Percentiles rank a stretch among this genome's conserved stretches.
Evolutionary conservation across 2,797 vertebrate species (phyloP).

Genomic region (Catamblyrhynchus diadema): DNA sequence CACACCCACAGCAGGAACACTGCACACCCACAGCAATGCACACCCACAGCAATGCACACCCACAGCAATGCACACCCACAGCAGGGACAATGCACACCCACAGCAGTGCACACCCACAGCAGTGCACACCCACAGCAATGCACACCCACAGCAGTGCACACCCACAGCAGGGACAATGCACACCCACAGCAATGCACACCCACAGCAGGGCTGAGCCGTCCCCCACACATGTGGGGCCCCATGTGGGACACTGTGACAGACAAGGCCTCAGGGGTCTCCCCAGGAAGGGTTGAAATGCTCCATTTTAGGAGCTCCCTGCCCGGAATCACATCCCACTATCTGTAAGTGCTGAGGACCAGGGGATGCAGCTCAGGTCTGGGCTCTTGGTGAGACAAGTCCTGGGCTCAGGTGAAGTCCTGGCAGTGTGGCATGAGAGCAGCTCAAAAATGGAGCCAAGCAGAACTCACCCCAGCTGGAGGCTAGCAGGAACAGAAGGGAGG

Average conservation of each 20-base stretch:
- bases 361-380: not conserved
- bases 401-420: not conserved
- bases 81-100: no score
- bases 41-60: no score
- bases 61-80: no score
- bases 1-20: no score
- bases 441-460: not conserved
- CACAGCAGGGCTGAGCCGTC: not conserved
- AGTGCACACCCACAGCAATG: no score
- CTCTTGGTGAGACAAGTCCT: not conserved
- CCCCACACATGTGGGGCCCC: fast-evolving
- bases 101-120: no score
- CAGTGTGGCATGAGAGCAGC: not conserved
- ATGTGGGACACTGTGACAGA: fast-evolving
- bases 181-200: no score
- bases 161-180: no score
- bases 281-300: not conserved
- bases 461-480: not conserved
- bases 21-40: no score
- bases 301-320: not conserved
- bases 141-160: no score
- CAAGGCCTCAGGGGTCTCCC: not conserved
- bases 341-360: not conserved
- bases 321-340: not conserved
- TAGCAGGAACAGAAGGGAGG: not conserved